A percentile compares a stretch with the other conserved stretches of the same genome.
phyloP scores from a whole-genome alignment of 2,797 vertebrate genomes.

The Pseudochromis fuscus region DNA sequence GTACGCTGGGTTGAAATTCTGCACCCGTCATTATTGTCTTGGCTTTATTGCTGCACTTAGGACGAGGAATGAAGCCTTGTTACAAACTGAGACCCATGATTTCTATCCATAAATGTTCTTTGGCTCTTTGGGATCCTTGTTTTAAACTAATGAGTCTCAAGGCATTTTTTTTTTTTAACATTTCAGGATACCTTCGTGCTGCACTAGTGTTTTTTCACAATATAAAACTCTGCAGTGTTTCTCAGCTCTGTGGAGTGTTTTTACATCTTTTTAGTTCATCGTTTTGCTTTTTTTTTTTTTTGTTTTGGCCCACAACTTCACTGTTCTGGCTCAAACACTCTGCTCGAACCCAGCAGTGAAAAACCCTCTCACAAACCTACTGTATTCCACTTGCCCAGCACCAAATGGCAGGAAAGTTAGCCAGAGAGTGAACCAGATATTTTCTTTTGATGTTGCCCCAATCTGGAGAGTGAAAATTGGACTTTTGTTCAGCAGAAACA shows the following conservation, averaged over 20 bases:
- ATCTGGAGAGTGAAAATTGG: neutral
- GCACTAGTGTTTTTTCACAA: no score
- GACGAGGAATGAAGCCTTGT: slow-evolving; percentile 9
- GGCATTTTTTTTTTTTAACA: neutral
- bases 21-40: slow-evolving; percentile 40
- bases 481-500: neutral
- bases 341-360: neutral
- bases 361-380: neutral
- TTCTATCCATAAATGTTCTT: neutral
- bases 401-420: neutral
- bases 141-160: neutral
- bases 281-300: slow-evolving; percentile 19
- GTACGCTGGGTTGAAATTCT: slow-evolving; percentile 31
- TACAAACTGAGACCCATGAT: neutral
- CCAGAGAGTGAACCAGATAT: neutral
- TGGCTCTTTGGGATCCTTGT: neutral
- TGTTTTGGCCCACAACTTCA: neutral
- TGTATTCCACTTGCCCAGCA: neutral
- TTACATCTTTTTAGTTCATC: slow-evolving; percentile 1
- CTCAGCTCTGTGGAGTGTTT: neutral
- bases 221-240: neutral
- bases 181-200: neutral
- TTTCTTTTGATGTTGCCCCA: neutral
- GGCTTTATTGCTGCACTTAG: slow-evolving; percentile 26
- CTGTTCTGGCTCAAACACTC: neutral